Conservation (phyloP, 2,113 vertebrate genomes). For the Penelope pileata region DNA sequence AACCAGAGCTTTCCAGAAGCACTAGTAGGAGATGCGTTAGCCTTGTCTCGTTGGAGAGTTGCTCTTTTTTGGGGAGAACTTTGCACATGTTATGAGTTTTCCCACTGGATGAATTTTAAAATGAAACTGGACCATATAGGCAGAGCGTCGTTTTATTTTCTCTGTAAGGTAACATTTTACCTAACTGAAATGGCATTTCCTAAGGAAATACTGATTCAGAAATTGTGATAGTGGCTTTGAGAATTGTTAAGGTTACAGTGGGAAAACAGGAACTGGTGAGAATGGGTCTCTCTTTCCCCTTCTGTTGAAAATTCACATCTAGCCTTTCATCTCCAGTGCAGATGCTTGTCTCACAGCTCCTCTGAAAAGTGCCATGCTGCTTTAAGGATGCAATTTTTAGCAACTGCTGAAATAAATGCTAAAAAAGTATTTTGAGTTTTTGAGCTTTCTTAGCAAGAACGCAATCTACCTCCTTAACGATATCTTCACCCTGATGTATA, state of each 20-base stretch:
- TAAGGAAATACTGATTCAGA: neutral
- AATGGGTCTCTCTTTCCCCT: neutral
- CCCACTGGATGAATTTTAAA: neutral
- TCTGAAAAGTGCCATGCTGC: neutral
- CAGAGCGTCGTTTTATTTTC: neutral
- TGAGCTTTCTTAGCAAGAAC: neutral
- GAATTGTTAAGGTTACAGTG: neutral
- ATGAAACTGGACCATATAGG: fast-evolving
- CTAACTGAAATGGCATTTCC: neutral
- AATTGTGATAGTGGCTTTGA: neutral
- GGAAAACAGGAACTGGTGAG: neutral
- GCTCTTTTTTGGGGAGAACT: neutral
- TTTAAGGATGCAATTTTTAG: neutral
- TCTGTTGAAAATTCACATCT: neutral
- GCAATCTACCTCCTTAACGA: neutral
- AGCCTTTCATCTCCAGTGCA: neutral
- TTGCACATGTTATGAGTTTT: neutral
- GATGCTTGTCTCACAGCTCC: neutral
- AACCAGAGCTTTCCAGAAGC: neutral
- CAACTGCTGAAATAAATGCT: neutral
- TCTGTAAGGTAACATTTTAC: neutral
- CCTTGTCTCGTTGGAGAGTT: neutral
- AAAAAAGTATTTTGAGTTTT: neutral
- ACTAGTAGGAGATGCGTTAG: neutral
- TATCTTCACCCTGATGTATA: neutral